Base-by-base conservation (phyloP, 2,113 vertebrate genomes). In the Pteruthius melanotis region DNA sequence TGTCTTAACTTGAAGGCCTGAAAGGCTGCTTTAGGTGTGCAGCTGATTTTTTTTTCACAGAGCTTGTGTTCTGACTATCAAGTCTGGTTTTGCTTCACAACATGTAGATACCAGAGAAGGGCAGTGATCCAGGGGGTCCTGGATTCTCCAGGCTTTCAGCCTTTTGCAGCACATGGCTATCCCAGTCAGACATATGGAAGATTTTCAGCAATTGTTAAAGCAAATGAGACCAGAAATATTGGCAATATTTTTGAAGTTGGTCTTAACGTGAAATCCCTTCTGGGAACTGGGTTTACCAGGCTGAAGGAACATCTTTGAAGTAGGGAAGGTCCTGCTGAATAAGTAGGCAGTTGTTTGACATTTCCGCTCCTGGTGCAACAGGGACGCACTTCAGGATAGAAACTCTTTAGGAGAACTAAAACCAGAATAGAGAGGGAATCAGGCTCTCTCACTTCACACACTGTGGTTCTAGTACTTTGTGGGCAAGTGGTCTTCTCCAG, bases 71-170 rank as follows among this genome's bases (percentile, higher is more conserved):
- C 47, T 56, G 53, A 65, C 37, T 65, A 53, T 33, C 39, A 37
- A 74, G 21, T 78, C 37, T 71, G 87, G 30, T 78, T 91, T 95
- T 80, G 59, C 47, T 69, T 93, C 42, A 39, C 42, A 70, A 50
- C 50, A 80, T 31, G 56, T 59, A 47, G 69, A 20, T 87, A 39
- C 24, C 9, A 4, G 70, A 72, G 61, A 56, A 63, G 39, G 83
- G 28, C 63, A 66, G 42, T 40, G 57, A 80, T 88, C 28, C 15
- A 4, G 28, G 70, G 40, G 26, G 9, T 45, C 64, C 85, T 20
- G 10, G 53, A 30, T 79, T 90, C 82, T 81, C 33, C 20, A 45
- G 42, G 35, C 72, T 79, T 75, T 80, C 45, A 86, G 35, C 60
- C 35, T 90, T 81, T 18, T 9, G 4, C 56, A 81, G 35, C 35